These are phyloP conservation scores for Slavum lentiscoides DNA, from an alignment of 2,888 invertebrate species.

Conservation along the genomic window DNA sequence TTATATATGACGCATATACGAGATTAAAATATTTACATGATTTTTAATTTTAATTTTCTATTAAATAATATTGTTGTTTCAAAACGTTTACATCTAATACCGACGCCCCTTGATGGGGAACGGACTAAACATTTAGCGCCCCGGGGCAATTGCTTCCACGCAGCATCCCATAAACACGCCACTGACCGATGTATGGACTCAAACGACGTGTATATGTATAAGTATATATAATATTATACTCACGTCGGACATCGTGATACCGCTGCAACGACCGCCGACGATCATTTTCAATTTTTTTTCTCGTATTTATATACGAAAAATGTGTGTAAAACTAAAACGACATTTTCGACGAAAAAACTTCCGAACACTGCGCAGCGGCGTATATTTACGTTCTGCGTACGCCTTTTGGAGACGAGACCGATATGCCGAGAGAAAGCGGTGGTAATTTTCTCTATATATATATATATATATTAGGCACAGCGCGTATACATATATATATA, in stretches of 20 bases:
- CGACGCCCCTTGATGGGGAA: too few species aligned
- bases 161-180: too few species aligned
- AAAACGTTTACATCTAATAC: too few species aligned
- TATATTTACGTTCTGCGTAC: background rate
- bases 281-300: slow-evolving; percentile 27
- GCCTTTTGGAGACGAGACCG: slow-evolving; percentile 7
- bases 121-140: too few species aligned
- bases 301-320: background rate
- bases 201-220: background rate
- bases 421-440: background rate
- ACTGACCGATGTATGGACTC: too few species aligned
- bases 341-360: background rate
- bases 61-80: too few species aligned
- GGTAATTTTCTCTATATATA: background rate
- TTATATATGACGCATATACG: too few species aligned
- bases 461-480: too few species aligned
- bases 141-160: too few species aligned
- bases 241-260: slow-evolving; percentile 27
- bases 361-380: background rate
- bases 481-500: background rate
- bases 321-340: background rate
- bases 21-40: too few species aligned
- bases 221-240: background rate
- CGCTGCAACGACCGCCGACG: background rate
- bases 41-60: too few species aligned